Evolutionary conservation across 2,888 invertebrate genomes (phyloP).

Genomic region (Dyspetes luteomarginatus): DNA sequence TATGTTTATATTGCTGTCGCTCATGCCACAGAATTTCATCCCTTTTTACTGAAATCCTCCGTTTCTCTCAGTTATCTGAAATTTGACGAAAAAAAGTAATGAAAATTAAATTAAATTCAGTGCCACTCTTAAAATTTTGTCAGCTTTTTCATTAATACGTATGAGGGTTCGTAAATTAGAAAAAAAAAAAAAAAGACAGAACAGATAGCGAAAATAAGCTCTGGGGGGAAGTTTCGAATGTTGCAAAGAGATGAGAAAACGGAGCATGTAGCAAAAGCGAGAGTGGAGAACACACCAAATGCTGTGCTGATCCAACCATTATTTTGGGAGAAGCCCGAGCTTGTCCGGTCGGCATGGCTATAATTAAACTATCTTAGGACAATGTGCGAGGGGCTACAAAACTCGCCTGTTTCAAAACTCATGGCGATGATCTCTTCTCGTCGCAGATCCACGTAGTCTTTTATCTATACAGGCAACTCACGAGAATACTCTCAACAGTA

Average conservation of each 20-base stretch:
- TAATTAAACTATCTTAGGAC: conserved; percentile 79
- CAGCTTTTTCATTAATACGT: not conserved
- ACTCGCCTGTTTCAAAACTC: conserved; percentile 70
- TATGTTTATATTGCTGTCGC: conserved; percentile 86
- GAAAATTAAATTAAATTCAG: too few relatives aligned
- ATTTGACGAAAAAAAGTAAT: conserved; percentile 58
- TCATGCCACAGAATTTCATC: conserved; percentile 79
- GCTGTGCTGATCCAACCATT: conserved; percentile 81
- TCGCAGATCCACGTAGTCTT: not conserved
- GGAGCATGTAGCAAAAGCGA: conserved; percentile 45
- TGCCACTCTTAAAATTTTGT: too few relatives aligned
- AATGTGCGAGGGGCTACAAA: conserved; percentile 63
- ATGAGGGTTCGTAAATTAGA: conserved; percentile 19
- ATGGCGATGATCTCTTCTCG: conserved; percentile 56
- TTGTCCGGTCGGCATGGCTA: conserved; percentile 77
- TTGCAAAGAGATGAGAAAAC: conserved; percentile 35
- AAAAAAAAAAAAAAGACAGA: conserved; percentile 46
- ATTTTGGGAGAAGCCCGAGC: conserved; percentile 80
- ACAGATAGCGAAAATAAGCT: conserved; percentile 27
- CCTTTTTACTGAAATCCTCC: conserved; percentile 71
- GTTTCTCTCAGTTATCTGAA: conserved; percentile 68
- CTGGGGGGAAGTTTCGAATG: not conserved
- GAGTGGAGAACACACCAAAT: conserved; percentile 68
- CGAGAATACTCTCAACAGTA: not conserved
- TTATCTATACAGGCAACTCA: too few relatives aligned